phyloP scores from a whole-genome alignment of 2,797 vertebrate genomes.

The Pseudochromis fuscus region DNA sequence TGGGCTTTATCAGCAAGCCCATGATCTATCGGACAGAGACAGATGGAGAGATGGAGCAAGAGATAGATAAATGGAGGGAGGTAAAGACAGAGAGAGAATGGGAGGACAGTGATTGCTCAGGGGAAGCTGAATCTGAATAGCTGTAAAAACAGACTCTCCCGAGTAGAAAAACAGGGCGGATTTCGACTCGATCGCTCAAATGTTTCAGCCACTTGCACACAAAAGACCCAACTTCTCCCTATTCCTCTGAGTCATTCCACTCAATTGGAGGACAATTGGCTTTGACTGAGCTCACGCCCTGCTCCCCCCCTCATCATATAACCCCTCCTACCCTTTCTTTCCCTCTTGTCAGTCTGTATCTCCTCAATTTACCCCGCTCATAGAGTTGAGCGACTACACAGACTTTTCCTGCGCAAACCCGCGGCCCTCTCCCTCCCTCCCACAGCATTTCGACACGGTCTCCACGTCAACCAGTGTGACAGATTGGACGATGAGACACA shows the following conservation, averaged over 20 bases:
- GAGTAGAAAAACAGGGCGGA: slow-evolving; percentile 52
- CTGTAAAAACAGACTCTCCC: slow-evolving; percentile 65
- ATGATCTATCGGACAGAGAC: slow-evolving; percentile 68
- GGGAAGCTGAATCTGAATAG: slow-evolving; percentile 54
- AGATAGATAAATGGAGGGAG: slow-evolving; percentile 47
- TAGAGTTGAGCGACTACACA: slow-evolving; percentile 54
- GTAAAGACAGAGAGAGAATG: slow-evolving; percentile 36
- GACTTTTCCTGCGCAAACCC: slow-evolving; percentile 56
- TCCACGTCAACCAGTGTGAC: slow-evolving; percentile 77
- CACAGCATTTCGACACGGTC: slow-evolving; percentile 65
- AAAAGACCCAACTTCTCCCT: slow-evolving; percentile 67
- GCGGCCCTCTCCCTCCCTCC: slow-evolving; percentile 10
- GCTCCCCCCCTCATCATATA: slow-evolving; percentile 46
- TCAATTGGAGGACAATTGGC: slow-evolving; percentile 80
- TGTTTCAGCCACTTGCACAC: slow-evolving; percentile 60
- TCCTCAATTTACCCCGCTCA: slow-evolving; percentile 67
- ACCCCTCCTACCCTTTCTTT: slow-evolving; percentile 55
- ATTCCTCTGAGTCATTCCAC: slow-evolving; percentile 81
- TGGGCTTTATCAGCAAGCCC: slow-evolving; percentile 50
- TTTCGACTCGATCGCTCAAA: slow-evolving; percentile 65
- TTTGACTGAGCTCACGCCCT: slow-evolving; percentile 69
- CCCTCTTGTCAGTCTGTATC: slow-evolving; percentile 74
- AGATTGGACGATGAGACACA: slow-evolving; percentile 79
- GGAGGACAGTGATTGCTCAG: slow-evolving; percentile 60
- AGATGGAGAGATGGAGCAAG: slow-evolving; percentile 47